These are phyloP conservation scores for Chaetophractus vellerosus DNA, from an alignment of 2,797 vertebrate genomes.

Conservation along the genomic window DNA sequence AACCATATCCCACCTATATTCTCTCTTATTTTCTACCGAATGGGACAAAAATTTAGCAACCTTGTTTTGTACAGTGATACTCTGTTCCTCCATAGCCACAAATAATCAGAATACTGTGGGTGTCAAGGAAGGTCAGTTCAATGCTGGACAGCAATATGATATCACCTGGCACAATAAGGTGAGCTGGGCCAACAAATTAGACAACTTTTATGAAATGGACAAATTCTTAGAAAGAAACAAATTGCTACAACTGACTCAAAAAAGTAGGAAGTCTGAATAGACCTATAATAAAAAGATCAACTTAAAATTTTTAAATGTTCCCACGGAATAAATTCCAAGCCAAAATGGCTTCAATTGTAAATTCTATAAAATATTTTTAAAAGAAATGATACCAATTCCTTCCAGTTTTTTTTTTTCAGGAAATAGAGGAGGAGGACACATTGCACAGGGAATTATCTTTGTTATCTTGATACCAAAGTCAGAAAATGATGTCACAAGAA, in stretches of 20 bases:
- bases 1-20: background rate
- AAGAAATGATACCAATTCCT: background rate
- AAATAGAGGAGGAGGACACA: background rate
- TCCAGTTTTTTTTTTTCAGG: background rate
- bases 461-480: background rate
- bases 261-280: background rate
- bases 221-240: slow-evolving; percentile 18
- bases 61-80: background rate
- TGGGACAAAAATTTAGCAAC: background rate
- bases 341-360: background rate
- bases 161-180: background rate
- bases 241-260: background rate
- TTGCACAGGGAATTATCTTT: background rate
- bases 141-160: background rate
- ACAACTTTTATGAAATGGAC: background rate
- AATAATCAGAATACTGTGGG: background rate
- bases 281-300: background rate
- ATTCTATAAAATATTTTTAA: slow-evolving; percentile 45
- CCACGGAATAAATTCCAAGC: background rate
- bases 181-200: background rate
- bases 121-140: background rate
- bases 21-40: background rate
- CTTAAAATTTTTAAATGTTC: background rate
- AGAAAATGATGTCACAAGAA: background rate
- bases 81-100: background rate